These are phyloP conservation scores for Azorinus chamasolen DNA, from an alignment of 2,888 invertebrate genomes.

Conservation along the genomic window DNA sequence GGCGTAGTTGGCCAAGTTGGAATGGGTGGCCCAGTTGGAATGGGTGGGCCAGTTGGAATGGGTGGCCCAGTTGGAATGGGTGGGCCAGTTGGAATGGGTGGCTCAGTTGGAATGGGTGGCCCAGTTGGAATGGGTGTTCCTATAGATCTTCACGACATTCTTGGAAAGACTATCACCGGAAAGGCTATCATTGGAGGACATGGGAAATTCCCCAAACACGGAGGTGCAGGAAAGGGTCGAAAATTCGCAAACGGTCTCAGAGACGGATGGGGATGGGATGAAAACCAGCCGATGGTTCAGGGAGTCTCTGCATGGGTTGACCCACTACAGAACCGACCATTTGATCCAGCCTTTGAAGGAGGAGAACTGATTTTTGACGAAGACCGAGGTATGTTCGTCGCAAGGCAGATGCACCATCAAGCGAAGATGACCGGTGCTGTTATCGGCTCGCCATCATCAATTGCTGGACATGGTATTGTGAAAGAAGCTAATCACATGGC, in stretches of 20 bases:
- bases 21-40: too few species aligned
- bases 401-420: not conserved
- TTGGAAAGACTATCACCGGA: slow-evolving; percentile 39
- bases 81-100: not conserved
- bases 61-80: too few species aligned
- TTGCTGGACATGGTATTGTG: slow-evolving; percentile 27
- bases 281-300: slow-evolving; percentile 6
- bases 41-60: too few species aligned
- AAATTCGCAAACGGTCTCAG: slow-evolving; percentile 27
- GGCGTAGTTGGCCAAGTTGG: too few species aligned
- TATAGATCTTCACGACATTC: slow-evolving; percentile 9
- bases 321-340: slow-evolving; percentile 25
- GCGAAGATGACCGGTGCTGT: slow-evolving; percentile 9
- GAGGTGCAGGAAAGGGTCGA: slow-evolving; percentile 28
- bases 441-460: not conserved
- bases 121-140: not conserved
- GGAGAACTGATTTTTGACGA: slow-evolving; percentile 30
- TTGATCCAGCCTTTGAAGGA: slow-evolving; percentile 23
- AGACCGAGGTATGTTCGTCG: slow-evolving; percentile 1
- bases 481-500: slow-evolving; percentile 23
- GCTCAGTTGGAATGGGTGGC: not conserved
- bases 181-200: slow-evolving; percentile 25
- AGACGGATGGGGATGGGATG: slow-evolving; percentile 45
- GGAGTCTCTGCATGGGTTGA: slow-evolving; percentile 33
- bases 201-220: slow-evolving; percentile 36